These are phyloP conservation scores for Pseudochromis fuscus DNA, from an alignment of 2,797 vertebrate species.

Conservation along the genomic window DNA sequence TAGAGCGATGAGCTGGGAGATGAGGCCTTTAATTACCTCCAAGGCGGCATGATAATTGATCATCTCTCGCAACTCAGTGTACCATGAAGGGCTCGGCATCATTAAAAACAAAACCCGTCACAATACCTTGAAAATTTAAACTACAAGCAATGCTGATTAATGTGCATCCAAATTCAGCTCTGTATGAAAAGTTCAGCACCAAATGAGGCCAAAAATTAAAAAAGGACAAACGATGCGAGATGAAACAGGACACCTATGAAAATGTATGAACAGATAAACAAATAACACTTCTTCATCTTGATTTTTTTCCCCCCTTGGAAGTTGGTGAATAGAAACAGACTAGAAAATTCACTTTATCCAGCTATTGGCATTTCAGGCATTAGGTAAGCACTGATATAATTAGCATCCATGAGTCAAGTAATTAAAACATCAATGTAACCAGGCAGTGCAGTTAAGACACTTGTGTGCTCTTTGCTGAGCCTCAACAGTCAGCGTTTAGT, in stretches of 20 bases:
- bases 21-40: constrained; percentile 84
- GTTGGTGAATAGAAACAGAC: constrained; percentile 52
- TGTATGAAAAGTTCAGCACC: not conserved
- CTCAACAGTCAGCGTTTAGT: constrained; percentile 52
- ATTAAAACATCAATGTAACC: constrained; percentile 85
- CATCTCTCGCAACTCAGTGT: constrained; percentile 74
- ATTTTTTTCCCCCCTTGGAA: not conserved
- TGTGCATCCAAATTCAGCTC: constrained; percentile 20
- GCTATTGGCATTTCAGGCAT: constrained; percentile 82
- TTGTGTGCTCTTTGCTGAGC: constrained; percentile 36
- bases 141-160: not conserved
- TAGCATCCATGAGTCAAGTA: constrained; percentile 85
- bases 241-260: not conserved
- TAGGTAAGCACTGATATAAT: constrained; percentile 82
- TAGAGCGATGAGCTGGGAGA: constrained; percentile 69
- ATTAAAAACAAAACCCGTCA: constrained; percentile 74
- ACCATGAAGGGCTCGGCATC: constrained; percentile 76
- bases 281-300: not conserved
- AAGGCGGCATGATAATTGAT: constrained; percentile 82
- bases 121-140: constrained; percentile 45
- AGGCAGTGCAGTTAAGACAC: constrained; percentile 72
- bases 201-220: not conserved
- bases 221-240: not conserved
- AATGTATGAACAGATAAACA: not conserved
- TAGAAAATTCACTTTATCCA: constrained; percentile 62